Base-by-base conservation (phyloP, 2,888 invertebrate genomes). In the Aleiodes testaceus region DNA sequence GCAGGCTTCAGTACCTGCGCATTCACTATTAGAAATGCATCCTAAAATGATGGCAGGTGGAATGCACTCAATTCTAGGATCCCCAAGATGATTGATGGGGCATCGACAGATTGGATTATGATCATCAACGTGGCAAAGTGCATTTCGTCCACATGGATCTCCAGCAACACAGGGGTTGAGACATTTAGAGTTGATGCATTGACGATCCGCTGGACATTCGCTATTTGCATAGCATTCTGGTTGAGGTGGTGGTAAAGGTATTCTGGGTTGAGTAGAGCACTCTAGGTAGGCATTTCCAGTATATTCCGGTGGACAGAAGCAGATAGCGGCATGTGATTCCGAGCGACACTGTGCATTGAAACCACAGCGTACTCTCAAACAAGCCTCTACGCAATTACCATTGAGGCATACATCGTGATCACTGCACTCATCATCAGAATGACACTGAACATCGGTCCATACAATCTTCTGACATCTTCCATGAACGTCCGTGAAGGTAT, bases 321-420 rank as follows among this genome's bases (percentile, higher is more conserved):
- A 97, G 59, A 92, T 90, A 0, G 94, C 93, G 76, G 92, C 91
- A 83, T 97, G 96, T 78, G 92, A 92, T 20, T 90, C 84, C 0
- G 95, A 93, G 82, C 90, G 92, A 82, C 96, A 97, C 74, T 94
- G 90, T 1, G 97, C 95, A 81, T 96, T 96, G 63, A 93, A 89
- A 71, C 96, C 97, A 81, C 96, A 97, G 26, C 91, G 90, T 77
- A 94, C 93, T 1, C 93, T 89, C 74, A 91, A 90, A 80, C 97
- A 97, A 4, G 95, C 95, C 70, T 94, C 93, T 5, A 94, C 88
- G 84, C 96, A 97, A 69, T 89, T 90, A 78, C 94, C 95, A 64
- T 92, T 90, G 42, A 93, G 90, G 83, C 96, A 97, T 74, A 93
- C 92, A 80, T 95, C 93, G 0, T 91, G 89, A 73, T 92, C 92